These are phyloP conservation scores for Epinephelus cyanopodus DNA, from an alignment of 2,113 vertebrate species.

Conservation along the genomic window DNA sequence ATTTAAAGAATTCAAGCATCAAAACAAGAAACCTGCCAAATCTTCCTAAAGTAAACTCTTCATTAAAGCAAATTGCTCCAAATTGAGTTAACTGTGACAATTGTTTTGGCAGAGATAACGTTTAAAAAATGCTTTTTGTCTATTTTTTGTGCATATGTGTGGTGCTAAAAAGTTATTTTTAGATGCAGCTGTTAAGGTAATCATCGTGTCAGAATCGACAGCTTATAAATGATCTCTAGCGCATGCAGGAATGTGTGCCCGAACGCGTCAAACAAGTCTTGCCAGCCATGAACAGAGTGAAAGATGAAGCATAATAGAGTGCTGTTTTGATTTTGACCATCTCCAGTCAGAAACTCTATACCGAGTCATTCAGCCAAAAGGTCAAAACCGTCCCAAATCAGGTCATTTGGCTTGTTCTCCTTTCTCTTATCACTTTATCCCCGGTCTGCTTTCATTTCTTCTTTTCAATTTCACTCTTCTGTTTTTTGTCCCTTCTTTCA, in stretches of 20 bases:
- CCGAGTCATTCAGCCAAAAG: conserved; percentile 52
- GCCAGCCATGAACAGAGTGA: not conserved
- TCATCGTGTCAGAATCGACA: not conserved
- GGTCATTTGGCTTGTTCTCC: conserved; percentile 46
- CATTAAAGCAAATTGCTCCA: not conserved
- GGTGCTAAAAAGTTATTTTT: too few species aligned
- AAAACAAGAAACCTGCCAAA: not conserved
- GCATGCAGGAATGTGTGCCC: not conserved
- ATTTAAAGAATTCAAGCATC: not conserved
- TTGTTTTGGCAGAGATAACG: not conserved
- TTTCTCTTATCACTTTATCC: conserved; percentile 39
- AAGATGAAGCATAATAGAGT: conserved; percentile 27
- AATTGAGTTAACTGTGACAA: not conserved
- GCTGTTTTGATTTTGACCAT: conserved; percentile 24
- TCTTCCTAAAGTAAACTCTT: not conserved
- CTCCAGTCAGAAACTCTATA: conserved; percentile 33
- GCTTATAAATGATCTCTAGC: not conserved
- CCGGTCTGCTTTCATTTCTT: conserved; percentile 33
- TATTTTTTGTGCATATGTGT: not conserved
- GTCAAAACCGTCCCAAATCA: conserved; percentile 60
- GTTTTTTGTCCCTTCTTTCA: conserved; percentile 56
- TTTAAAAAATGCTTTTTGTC: not conserved
- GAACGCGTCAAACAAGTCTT: not conserved
- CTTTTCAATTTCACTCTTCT: conserved; percentile 27
- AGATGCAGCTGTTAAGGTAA: not conserved